A percentile compares a stretch with the other conserved stretches of the same genome.
These are phyloP conservation scores for Mus musculus DNA, from an alignment of 2,113 vertebrate genomes.

Conservation along the genomic window DNA sequence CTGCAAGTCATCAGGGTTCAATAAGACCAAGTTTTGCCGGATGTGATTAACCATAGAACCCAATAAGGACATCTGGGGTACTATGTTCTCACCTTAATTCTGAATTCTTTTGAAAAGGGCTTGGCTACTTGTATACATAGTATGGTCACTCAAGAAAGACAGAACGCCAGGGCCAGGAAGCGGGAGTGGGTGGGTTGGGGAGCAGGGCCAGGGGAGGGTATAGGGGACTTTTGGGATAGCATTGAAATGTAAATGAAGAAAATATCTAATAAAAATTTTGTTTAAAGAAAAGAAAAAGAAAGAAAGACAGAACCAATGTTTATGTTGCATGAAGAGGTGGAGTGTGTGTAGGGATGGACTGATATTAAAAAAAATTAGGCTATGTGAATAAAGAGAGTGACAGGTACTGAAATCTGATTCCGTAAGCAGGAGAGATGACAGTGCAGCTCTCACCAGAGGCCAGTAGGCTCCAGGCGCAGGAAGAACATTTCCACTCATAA, in stretches of 20 bases:
- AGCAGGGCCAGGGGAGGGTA: no score
- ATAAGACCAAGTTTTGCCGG: not conserved
- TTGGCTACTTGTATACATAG: not conserved
- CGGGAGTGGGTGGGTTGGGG: no score
- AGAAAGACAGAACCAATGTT: accelerated
- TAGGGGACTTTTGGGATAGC: no score
- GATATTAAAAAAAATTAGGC: not conserved
- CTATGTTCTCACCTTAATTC: not conserved
- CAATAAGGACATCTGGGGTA: not conserved
- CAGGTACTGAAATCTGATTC: no score
- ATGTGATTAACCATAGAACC: not conserved
- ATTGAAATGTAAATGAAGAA: no score
- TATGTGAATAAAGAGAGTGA: accelerated
- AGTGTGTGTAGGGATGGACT: not conserved
- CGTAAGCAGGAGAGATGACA: accelerated
- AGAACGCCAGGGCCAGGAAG: no score
- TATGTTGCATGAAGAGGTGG: no score
- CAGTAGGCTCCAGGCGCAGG: not conserved
- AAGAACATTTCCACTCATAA: no score
- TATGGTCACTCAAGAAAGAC: not conserved
- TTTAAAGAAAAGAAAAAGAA: no score
- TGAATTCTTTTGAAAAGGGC: not conserved
- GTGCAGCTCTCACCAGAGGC: accelerated
- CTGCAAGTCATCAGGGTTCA: accelerated
- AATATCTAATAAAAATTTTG: no score